Conservation (phyloP, 37 sponge, comb jelly and placozoan species). For the Spongilla lacustris region DNA sequence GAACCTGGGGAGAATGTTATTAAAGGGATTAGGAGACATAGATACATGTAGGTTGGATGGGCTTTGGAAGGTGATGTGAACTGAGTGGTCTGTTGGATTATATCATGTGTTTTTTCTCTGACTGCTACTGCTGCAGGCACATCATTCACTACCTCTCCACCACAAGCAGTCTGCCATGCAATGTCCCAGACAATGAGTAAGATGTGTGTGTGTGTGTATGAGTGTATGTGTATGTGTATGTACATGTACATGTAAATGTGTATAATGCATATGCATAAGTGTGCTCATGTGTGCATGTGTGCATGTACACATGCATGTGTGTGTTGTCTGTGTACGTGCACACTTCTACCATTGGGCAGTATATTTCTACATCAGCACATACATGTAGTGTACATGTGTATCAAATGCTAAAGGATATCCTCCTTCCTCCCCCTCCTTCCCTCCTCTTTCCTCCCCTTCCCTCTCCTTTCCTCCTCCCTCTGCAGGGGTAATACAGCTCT, state of each 20-base stretch:
- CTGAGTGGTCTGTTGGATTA: neutral
- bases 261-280: too few relatives aligned
- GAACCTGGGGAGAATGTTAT: neutral
- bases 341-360: neutral
- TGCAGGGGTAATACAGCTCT: slow-evolving; percentile 62
- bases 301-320: too few relatives aligned
- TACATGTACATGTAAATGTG: too few relatives aligned
- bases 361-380: too few relatives aligned
- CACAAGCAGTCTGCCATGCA: slow-evolving; percentile 6
- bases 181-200: slow-evolving; percentile 51
- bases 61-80: too few relatives aligned
- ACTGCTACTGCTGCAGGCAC: slow-evolving; percentile 20
- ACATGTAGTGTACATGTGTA: neutral
- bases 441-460: neutral
- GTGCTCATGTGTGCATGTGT: too few relatives aligned
- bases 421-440: neutral
- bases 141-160: slow-evolving; percentile 55
- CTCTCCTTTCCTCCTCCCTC: neutral
- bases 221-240: neutral
- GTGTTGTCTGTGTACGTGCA: neutral
- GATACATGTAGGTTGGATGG: too few relatives aligned
- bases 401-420: too few relatives aligned
- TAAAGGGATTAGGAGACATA: neutral
- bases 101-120: neutral
- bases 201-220: neutral